phyloP scores from a whole-genome alignment of 2,888 invertebrate species.

The Thecocarcelia acutangulata region DNA sequence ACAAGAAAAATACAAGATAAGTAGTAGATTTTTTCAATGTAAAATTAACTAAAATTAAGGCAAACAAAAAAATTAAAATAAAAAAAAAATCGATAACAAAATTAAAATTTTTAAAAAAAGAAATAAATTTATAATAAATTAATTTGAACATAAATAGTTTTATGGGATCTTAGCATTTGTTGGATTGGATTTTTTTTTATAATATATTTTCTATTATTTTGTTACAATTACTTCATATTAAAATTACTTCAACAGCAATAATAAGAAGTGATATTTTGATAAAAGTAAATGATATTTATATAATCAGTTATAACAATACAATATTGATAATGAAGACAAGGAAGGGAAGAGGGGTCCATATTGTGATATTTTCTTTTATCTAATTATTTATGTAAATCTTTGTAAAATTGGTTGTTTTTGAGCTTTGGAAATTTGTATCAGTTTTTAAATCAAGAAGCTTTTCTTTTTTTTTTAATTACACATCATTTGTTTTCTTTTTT shows the following conservation, averaged over 20 bases:
- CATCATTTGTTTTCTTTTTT: not conserved
- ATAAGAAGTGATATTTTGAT: slow-evolving; percentile 29
- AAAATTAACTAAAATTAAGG: slow-evolving; percentile 71
- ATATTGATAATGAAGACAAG: slow-evolving; percentile 30
- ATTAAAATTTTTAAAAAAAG: slow-evolving; percentile 67
- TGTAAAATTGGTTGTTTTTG: slow-evolving; percentile 51
- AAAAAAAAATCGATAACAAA: slow-evolving; percentile 69
- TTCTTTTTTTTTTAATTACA: not conserved
- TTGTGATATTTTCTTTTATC: slow-evolving; percentile 26
- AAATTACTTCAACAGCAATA: slow-evolving; percentile 49
- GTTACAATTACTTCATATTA: slow-evolving; percentile 23
- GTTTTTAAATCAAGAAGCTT: slow-evolving; percentile 38
- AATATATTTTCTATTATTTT: not conserved
- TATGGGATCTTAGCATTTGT: slow-evolving; percentile 32
- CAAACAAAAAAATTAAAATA: slow-evolving; percentile 59
- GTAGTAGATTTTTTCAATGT: slow-evolving; percentile 15
- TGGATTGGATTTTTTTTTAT: slow-evolving; percentile 17
- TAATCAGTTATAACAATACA: not conserved
- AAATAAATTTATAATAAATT: slow-evolving; percentile 35
- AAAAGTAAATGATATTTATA: slow-evolving; percentile 13
- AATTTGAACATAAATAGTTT: slow-evolving; percentile 19
- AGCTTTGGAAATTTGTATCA: slow-evolving; percentile 35
- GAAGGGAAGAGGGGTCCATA: slow-evolving; percentile 21
- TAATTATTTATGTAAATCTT: slow-evolving; percentile 15
- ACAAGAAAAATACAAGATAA: slow-evolving; percentile 5